Conservation (phyloP, 2,888 invertebrate genomes). For the Euproctis similis region DNA sequence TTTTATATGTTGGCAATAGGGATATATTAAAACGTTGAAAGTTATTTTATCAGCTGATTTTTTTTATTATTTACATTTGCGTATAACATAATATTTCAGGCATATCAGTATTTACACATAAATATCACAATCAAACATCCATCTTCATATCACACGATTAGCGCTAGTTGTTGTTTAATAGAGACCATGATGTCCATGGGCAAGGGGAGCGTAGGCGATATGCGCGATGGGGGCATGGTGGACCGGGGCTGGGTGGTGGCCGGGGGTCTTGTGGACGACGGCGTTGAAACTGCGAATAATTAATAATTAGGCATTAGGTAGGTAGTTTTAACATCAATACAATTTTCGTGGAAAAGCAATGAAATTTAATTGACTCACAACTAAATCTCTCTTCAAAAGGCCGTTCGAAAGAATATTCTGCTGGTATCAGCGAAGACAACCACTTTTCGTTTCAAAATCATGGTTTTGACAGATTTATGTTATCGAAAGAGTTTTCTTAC, state of each 20-base stretch:
- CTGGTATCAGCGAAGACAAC: no score
- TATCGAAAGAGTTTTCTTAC: conserved; percentile 38
- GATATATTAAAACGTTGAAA: conserved; percentile 20
- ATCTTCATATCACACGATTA: conserved; percentile 44
- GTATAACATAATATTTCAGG: conserved; percentile 51
- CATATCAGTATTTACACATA: conserved; percentile 68
- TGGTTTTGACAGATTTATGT: neutral
- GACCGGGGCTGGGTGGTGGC: conserved; percentile 62
- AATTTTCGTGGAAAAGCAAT: no score
- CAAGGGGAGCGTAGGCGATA: conserved; percentile 38
- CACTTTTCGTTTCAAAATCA: neutral
- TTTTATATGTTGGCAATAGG: no score
- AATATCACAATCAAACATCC: conserved; percentile 73
- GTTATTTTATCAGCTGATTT: conserved; percentile 66
- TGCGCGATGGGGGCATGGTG: conserved; percentile 46
- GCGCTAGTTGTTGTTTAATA: conserved; percentile 46
- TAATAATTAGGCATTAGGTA: no score
- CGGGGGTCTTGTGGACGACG: conserved; percentile 69
- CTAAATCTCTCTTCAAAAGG: no score
- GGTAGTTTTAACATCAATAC: no score
- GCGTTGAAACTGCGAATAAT: conserved; percentile 65
- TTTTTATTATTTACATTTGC: conserved; percentile 69
- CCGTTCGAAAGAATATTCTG: no score
- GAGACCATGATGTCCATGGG: conserved; percentile 63
- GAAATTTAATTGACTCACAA: no score